A percentile compares a stretch with the other conserved stretches of the same genome.
phyloP scores from a whole-genome alignment of 2,888 invertebrate genomes.

The Tenthredo notha region DNA sequence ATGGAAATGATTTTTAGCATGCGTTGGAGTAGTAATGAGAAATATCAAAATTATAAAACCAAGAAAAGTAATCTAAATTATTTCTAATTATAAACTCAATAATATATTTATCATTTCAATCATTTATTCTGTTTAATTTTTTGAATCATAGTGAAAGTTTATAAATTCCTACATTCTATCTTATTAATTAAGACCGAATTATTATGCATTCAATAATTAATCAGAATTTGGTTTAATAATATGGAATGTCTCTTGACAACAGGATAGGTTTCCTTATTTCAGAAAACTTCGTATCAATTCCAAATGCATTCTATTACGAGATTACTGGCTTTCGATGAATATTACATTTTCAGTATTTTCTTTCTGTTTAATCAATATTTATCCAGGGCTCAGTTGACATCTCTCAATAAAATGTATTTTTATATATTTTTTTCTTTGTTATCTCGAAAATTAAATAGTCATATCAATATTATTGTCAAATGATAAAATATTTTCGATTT shows the following conservation, averaged over 20 bases:
- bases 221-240: not conserved
- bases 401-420: not conserved
- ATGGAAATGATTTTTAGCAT: not conserved
- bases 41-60: not conserved
- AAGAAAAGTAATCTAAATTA: not conserved
- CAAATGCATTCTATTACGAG: too few relatives aligned
- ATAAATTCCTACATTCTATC: not conserved
- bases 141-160: not conserved
- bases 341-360: not conserved
- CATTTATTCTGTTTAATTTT: not conserved
- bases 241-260: not conserved
- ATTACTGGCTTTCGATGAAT: not conserved
- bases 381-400: not conserved
- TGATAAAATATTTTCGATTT: slow-evolving; percentile 16
- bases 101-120: not conserved
- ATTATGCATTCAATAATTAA: not conserved
- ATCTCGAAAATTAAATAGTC: not conserved
- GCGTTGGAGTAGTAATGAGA: not conserved
- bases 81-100: not conserved
- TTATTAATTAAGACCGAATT: not conserved
- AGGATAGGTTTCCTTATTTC: not conserved
- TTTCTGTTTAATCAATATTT: not conserved
- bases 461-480: not conserved
- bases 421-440: not conserved
- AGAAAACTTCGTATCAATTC: not conserved